Evolutionary conservation across 2,797 vertebrate genomes (phyloP).

Genomic region (Micropoecilia bifurca): DNA sequence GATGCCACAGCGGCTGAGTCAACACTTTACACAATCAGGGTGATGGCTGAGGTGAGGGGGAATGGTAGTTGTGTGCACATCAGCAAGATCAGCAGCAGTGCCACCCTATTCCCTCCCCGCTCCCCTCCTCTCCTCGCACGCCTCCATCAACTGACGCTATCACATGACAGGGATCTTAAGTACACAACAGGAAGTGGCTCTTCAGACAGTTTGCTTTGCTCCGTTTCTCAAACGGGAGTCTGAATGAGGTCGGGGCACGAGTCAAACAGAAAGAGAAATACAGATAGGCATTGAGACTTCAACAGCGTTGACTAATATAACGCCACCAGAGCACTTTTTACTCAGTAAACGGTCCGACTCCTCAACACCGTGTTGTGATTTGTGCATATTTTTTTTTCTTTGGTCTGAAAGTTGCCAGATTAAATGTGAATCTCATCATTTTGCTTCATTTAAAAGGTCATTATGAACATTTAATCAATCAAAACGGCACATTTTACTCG

Average conservation of each 20-base stretch:
- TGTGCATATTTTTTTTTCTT: not conserved
- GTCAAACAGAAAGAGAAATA: conserved; percentile 52
- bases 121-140: conserved; percentile 62
- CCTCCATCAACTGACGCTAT: conserved; percentile 74
- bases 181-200: conserved; percentile 83
- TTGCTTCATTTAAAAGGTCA: conserved; percentile 17
- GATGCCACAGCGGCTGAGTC: conserved; percentile 76
- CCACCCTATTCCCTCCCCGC: conserved; percentile 70
- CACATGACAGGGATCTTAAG: conserved; percentile 78
- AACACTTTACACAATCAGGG: conserved; percentile 78
- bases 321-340: not conserved
- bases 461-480: conserved; percentile 16
- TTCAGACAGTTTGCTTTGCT: conserved; percentile 77
- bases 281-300: conserved; percentile 23
- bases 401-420: not conserved
- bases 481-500: conserved; percentile 19
- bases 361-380: not conserved
- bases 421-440: conserved; percentile 18
- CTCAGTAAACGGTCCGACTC: not conserved
- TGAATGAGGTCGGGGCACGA: conserved; percentile 47
- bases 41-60: conserved; percentile 13
- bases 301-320: conserved; percentile 25
- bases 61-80: conserved; percentile 61
- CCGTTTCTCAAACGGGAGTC: conserved; percentile 62
- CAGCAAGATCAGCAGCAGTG: conserved; percentile 81